Evolutionary conservation across 2,888 invertebrate genomes (phyloP), one percentile per base, ranked within the genome.

Genomic region (Thysanoteuthis rhombus): DNA sequence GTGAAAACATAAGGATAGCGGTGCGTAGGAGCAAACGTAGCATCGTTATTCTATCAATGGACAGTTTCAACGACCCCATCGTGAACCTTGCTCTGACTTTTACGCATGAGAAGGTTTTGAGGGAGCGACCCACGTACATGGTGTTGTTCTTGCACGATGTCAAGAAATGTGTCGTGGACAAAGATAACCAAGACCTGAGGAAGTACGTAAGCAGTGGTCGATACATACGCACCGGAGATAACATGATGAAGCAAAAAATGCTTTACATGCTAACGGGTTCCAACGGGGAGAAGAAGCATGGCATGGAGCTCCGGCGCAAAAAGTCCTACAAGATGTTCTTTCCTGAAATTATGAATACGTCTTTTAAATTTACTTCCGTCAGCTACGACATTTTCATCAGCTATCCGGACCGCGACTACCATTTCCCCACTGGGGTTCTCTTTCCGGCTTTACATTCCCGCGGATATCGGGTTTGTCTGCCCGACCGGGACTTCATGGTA

Each of bases 401-500:
- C 1, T 95, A 95, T 92, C 94, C 95, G 6, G 94, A 95, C 38
- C 93, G 94, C 19, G 95, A 95, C 93, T 93, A 94, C 38, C 22
- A 94, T 2, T 95, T 94, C 90, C 94, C 95, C 38, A 52, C 94
- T 28, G 93, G 94, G n/a, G 92, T 94, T 12, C 92, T 95, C 19
- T 93, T 94, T 89, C 94, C 94, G 28, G 93, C 93, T 2, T 47
- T 95, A 28, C 95, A 95, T 45, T 45, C 94, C 19, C 94, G 93
- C 22, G 95, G 95, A 1, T 95, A 94, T 92, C 93, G 38, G 0
- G 93, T 94, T 39, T 94, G 94, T 89, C 94, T 95, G 19, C 94
- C 95, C 0, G 95, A 95, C 93, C 93, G 95, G n/a, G 95, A 95
- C 90, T 95, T 95, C 36, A 93, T 95, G 19, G 95, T 94, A 4